Evolutionary conservation across 1,140 invertebrate species (phyloP), one percentile per base, ranked within the genome.

Genomic region (Drosophila pallidifrons): DNA sequence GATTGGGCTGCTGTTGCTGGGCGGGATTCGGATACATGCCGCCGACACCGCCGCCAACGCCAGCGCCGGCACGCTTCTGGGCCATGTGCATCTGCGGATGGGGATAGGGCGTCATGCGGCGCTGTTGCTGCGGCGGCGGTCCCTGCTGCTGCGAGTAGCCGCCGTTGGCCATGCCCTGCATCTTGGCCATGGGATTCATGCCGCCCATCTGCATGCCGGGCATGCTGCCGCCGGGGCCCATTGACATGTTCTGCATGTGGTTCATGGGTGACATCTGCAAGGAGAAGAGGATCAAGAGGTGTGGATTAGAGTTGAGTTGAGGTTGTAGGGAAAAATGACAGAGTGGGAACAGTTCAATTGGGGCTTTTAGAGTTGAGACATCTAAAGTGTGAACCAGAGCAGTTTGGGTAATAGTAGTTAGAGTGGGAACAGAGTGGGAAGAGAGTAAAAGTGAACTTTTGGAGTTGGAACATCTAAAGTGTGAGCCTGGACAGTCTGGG

Each of bases 21-120:
- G 72, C 78, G 25, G 85, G 83, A 73, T 82, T 88, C 6, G 91
- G 87, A 52, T 92, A 91, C 78, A 91, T 91, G 38, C 75, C 89
- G 6, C 70, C 75, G 25, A 35, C 81, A 5, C 81, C 81, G 11
- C 49, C 75, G 11, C 77, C 82, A 20, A 49, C 77, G 30, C 68
- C 82, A 11, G 75, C 82, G 49, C 77, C 83, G 16, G 78, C 83
- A 8, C 92, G 65, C 88, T 97, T 97, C 82, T 97, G 96, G 32
- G 95, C 94, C 95, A 97, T 96, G 83, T 97, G 95, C 95, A 97
- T 96, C 25, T 95, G 95, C 5, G 96, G 96, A 57, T 94, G 95
- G 1, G 96, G 96, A 93, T 97, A 98, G 0, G 97, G 96, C 16
- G 96, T 94, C 92, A 97, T 94, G 82, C 97, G 93, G 77, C 96